Evolutionary conservation across 1,140 invertebrate genomes (phyloP), one percentile per base, ranked within the genome.

Genomic region (Pomacea maculata): DNA sequence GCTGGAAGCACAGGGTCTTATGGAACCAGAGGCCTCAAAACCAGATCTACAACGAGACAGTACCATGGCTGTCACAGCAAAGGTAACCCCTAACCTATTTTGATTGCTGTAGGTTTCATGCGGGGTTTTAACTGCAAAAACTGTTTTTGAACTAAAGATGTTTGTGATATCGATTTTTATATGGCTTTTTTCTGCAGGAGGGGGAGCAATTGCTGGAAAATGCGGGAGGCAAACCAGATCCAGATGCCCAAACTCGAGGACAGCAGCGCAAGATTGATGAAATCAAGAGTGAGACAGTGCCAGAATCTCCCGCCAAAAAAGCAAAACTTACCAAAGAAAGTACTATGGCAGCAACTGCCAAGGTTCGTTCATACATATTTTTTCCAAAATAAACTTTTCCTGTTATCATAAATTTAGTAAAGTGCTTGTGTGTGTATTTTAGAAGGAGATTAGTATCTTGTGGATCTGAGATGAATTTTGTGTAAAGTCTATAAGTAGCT

Each of bases 181-280:
- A 7, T 65, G 61, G 3, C 34, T 54, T 77, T 8, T 19, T 15
- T 74, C 8, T 79, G 34, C 79, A 90, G 89, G 89, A 89, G 80
- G 89, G 85, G 61, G 88, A 87, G 71, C 79, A 74, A 17, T 68
- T 87, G 63, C 79, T 89, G 17, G 87, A 83, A 15, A 78, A 70
- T 29, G 45, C 73, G 15, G 85, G 81, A 9, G 79, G 83, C 9
- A 86, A 82, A 79, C 80, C 85, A 11, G 89, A 90, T 80, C 85
- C 83, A 29, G 89, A 89, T 86, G 87, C 86, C n/a, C 77, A 85
- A 67, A 90, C 88, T 7, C 76, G 89, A 65, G 85, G 87, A 29
- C 88, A 90, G 75, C 87, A 89, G 80, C 87, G 88, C 57, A 86
- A 89, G 70, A 79, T 88, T 55, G 88, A 89, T 25, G 85, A 86